phyloP scores from a whole-genome alignment of 2,113 vertebrate genomes.

The Rhinolophus ferrumequinum region DNA sequence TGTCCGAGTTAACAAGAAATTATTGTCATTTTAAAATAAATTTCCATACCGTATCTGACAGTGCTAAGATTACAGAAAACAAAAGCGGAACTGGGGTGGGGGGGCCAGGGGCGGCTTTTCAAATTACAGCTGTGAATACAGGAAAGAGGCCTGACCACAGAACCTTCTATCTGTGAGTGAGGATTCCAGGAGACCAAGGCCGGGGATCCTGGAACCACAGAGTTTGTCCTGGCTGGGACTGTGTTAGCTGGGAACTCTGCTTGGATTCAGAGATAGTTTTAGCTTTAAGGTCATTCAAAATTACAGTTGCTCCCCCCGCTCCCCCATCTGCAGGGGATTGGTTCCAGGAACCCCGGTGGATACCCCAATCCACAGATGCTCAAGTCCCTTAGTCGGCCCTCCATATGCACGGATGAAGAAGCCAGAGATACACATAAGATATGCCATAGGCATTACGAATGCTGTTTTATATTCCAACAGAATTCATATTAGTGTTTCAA shows the following conservation, averaged over 20 bases:
- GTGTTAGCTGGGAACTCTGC: not conserved
- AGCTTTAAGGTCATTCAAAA: not conserved
- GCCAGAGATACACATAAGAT: no score
- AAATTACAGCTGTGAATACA: not conserved
- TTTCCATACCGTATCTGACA: not conserved
- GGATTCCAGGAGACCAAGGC: not conserved
- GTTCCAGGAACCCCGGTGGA: not conserved
- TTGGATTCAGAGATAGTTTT: not conserved
- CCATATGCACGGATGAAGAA: not conserved
- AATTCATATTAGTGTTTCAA: not conserved
- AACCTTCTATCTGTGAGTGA: not conserved
- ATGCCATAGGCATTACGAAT: not conserved
- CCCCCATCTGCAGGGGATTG: no score
- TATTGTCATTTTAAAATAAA: not conserved
- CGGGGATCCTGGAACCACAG: not conserved
- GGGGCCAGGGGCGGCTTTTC: not conserved
- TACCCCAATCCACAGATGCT: not conserved
- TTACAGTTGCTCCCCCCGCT: not conserved
- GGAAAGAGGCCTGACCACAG: not conserved
- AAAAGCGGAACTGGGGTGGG: not conserved
- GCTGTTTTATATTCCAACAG: not conserved
- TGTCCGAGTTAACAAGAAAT: not conserved
- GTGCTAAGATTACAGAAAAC: rapidly evolving
- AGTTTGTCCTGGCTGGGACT: not conserved
- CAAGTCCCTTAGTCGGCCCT: not conserved